phyloP scores from a whole-genome alignment of 1,140 invertebrate genomes.

The Gryllus bimaculatus region DNA sequence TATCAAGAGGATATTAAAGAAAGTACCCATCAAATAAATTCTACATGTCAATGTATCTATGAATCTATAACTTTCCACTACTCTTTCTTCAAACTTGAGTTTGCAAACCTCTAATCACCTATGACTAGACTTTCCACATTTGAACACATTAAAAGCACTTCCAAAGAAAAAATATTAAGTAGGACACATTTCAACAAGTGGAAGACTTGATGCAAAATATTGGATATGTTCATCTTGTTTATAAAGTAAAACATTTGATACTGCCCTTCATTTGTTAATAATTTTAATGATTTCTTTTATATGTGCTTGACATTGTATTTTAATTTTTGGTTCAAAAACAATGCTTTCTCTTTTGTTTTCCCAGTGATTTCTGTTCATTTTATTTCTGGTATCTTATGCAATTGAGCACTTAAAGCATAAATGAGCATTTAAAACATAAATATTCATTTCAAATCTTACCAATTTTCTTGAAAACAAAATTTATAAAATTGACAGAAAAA shows the following conservation, averaged over 20 bases:
- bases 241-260: neutral
- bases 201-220: slow-evolving; percentile 5
- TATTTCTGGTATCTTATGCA: neutral
- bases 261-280: neutral
- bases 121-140: neutral
- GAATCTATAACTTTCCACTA: neutral
- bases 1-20: neutral
- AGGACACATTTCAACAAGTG: slow-evolving; percentile 4
- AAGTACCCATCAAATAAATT: neutral
- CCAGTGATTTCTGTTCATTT: neutral
- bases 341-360: neutral
- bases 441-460: too few species aligned
- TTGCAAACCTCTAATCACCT: neutral
- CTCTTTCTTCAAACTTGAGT: neutral
- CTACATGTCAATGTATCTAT: neutral
- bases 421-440: too few species aligned
- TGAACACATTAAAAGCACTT: neutral
- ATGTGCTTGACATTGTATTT: neutral
- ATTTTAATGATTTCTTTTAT: neutral
- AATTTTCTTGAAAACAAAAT: too few species aligned
- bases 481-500: too few species aligned
- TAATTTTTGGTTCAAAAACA: neutral
- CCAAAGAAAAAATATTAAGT: neutral
- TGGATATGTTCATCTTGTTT: neutral
- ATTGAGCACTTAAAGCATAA: too few species aligned